A percentile compares a stretch with the other conserved stretches of the same genome.
These are phyloP conservation scores for Cavia porcellus DNA, from an alignment of 2,113 vertebrate species.

Conservation along the genomic window DNA sequence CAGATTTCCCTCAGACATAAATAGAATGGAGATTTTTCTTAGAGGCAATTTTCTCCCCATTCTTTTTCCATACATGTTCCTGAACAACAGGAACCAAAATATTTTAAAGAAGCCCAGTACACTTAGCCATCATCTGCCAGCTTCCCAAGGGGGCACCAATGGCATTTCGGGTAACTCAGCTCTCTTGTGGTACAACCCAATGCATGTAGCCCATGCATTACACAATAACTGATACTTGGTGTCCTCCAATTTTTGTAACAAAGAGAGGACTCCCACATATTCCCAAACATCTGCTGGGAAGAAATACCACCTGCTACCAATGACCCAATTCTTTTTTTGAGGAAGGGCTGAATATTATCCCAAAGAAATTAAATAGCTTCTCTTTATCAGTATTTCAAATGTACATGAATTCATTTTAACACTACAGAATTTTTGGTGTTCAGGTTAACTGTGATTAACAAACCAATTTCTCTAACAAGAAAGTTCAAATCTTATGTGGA, in stretches of 20 bases:
- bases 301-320: background rate
- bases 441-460: slow-evolving; percentile 39
- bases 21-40: background rate
- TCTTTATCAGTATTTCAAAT: background rate
- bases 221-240: background rate
- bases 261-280: background rate
- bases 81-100: slow-evolving; percentile 2
- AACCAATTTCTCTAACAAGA: slow-evolving; percentile 1
- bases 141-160: background rate
- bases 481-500: background rate
- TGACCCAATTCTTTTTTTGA: background rate
- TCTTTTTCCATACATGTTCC: background rate
- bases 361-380: background rate
- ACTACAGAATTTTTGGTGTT: background rate
- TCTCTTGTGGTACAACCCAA: background rate
- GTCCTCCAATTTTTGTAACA: background rate
- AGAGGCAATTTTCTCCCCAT: background rate
- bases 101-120: background rate
- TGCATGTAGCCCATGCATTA: background rate
- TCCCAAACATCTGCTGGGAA: background rate
- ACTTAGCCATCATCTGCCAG: background rate
- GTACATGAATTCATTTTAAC: background rate
- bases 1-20: slow-evolving; percentile 29
- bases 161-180: background rate
- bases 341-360: background rate